Conservation (phyloP, 2,888 invertebrate genomes). For the Sesia bembeciformis region DNA sequence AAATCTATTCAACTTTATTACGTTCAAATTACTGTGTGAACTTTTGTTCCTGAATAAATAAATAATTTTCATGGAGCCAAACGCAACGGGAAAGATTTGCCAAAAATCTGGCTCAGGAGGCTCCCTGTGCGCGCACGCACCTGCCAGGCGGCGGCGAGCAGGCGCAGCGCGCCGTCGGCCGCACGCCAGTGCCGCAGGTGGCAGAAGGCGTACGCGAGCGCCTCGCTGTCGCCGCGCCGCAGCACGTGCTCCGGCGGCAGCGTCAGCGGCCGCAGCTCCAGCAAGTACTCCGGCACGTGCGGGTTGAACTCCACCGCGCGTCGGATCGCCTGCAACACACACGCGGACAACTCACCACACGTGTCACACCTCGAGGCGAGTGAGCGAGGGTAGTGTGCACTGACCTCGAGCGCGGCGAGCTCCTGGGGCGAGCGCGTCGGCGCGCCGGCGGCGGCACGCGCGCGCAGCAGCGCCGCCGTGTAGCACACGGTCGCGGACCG, state of each 20-base stretch:
- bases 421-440: conserved; percentile 77
- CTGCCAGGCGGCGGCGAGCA: conserved; percentile 95
- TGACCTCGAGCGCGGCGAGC: conserved; percentile 86
- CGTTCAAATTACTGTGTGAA: too few species aligned
- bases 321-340: conserved; percentile 63
- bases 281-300: conserved; percentile 95
- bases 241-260: conserved; percentile 97
- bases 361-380: conserved; percentile 94
- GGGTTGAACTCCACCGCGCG: conserved; percentile 98
- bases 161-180: conserved; percentile 93
- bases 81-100: too few species aligned
- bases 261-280: conserved; percentile 95
- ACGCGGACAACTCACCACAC: conserved; percentile 4
- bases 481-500: conserved; percentile 97
- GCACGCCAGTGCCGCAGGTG: conserved; percentile 97
- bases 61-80: too few species aligned
- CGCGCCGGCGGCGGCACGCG: conserved; percentile 92
- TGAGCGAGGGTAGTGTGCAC: conserved; percentile 83
- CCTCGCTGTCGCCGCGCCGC: conserved; percentile 97
- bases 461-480: conserved; percentile 94
- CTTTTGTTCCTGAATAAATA: too few species aligned
- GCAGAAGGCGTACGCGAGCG: conserved; percentile 96
- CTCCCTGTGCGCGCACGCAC: conserved; percentile 88
- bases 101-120: too few species aligned
- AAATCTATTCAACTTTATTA: too few species aligned